Evolutionary conservation across 2,888 invertebrate species (phyloP).

Genomic region (Matsumyia berberina): DNA sequence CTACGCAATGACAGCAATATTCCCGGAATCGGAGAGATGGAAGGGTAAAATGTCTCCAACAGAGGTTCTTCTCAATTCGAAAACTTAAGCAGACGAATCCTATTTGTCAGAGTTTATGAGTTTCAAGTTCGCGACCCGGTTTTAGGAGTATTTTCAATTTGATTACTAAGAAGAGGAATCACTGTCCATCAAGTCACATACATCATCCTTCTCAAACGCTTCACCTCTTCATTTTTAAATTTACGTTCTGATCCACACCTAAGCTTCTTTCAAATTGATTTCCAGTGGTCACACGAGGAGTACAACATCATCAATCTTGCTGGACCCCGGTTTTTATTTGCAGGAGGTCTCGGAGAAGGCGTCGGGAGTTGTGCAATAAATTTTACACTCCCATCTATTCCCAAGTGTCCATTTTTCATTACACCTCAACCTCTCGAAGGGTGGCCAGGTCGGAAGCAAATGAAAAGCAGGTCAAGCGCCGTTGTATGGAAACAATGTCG

Average conservation of each 20-base stretch:
- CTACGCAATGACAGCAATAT: too few relatives aligned
- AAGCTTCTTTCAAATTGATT: conserved; percentile 15
- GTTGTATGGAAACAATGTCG: neutral
- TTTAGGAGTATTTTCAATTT: too few relatives aligned
- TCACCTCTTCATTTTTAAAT: neutral
- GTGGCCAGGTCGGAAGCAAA: conserved; percentile 24
- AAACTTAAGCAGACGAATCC: too few relatives aligned
- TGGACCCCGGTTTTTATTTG: neutral
- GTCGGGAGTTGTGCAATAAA: conserved; percentile 36
- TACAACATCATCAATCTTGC: conserved; percentile 24
- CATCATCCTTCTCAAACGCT: neutral
- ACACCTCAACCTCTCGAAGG: conserved; percentile 4
- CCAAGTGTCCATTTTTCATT: conserved; percentile 40
- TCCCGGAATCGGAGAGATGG: too few relatives aligned
- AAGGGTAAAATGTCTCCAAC: too few relatives aligned
- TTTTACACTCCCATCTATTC: conserved; percentile 14
- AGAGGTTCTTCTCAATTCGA: too few relatives aligned
- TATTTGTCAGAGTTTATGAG: too few relatives aligned
- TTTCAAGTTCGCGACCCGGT: too few relatives aligned
- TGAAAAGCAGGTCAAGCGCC: conserved; percentile 1
- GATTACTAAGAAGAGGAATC: neutral
- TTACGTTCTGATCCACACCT: neutral
- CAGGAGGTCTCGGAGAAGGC: conserved; percentile 10
- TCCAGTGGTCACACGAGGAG: neutral
- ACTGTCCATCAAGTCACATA: neutral